Conservation (phyloP, 2,113 vertebrate genomes). For the Burhinus bistriatus region DNA sequence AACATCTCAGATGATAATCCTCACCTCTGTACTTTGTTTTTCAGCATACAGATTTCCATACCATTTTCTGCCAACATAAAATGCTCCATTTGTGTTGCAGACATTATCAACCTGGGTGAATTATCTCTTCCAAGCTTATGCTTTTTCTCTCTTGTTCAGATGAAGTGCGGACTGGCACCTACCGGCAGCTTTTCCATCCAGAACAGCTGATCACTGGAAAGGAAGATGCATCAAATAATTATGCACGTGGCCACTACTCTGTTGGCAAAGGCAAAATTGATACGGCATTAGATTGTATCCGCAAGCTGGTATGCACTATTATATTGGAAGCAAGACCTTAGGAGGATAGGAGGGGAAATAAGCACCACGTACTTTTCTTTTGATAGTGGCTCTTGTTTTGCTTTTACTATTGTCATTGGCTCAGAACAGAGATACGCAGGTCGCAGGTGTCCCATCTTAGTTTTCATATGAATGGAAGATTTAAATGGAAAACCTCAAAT, state of each 20-base stretch:
- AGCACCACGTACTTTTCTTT: not conserved
- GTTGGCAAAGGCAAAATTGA: constrained; percentile 76
- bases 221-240: constrained; percentile 78
- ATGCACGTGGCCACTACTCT: constrained; percentile 75
- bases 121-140: not conserved
- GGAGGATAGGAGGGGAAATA: not conserved
- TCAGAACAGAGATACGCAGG: not conserved
- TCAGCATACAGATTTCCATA: not conserved
- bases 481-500: not conserved
- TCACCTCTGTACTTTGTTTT: not conserved
- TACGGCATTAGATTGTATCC: constrained; percentile 69
- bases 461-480: not conserved
- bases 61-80: not conserved
- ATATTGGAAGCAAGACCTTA: not conserved
- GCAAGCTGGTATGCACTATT: constrained; percentile 68
- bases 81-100: not conserved
- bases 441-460: not conserved
- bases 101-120: not conserved
- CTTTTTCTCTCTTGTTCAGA: constrained; percentile 40
- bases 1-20: not conserved
- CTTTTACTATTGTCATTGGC: not conserved
- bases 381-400: not conserved
- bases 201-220: constrained; percentile 76
- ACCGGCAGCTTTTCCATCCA: constrained; percentile 73
- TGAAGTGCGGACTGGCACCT: constrained; percentile 72